Base-by-base conservation (phyloP, 2,888 invertebrate species). In the Cabera pusaria region DNA sequence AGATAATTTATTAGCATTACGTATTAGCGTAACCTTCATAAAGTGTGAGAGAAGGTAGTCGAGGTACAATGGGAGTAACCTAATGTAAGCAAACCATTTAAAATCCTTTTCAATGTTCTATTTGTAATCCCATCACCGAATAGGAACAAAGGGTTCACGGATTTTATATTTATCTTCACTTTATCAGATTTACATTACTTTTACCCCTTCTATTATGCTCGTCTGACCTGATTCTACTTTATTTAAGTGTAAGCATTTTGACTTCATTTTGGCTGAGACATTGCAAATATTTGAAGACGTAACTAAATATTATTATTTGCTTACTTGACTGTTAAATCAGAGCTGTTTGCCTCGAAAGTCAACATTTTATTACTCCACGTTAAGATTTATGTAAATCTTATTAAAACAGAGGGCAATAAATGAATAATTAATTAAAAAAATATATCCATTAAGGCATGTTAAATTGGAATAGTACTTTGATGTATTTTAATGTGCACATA, bases 121-220 rank as follows among this genome's bases (percentile, higher is more conserved):
- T 43, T 43, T 38, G 37, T 43, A 43, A 43, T 39, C 41, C 35
- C 31, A 36, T 42, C 41, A 42, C 44, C 39, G 44, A 39, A 39
- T 35, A 39, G 35, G 39, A 44, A 44, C 44, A 44, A 44, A 44
- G 35, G 44, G 35, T 39, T 35, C 26, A 24, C 16, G 44, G 39
- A 39, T 44, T 44, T 39, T 44, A 35, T 36, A 39, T 44, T 44
- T 44, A 39, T 35, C 36, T 35, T 23, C 31, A 36, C 39, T 44
- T 44, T 44, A 44, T 44, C 44, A 39, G 44, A 44, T 44, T 44
- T 44, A 39, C 44, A 44, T 44, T 44, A 44, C 39, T 35, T 44
- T 34, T 27, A 25, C 44, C 31, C 31, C 16, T 24, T 38, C 18
- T 20, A 39, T 38, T 35, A 40, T 34, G 34, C 24, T 24, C 24